Conservation (phyloP, 1,140 invertebrate genomes). For the Dufourea novaeangliae region DNA sequence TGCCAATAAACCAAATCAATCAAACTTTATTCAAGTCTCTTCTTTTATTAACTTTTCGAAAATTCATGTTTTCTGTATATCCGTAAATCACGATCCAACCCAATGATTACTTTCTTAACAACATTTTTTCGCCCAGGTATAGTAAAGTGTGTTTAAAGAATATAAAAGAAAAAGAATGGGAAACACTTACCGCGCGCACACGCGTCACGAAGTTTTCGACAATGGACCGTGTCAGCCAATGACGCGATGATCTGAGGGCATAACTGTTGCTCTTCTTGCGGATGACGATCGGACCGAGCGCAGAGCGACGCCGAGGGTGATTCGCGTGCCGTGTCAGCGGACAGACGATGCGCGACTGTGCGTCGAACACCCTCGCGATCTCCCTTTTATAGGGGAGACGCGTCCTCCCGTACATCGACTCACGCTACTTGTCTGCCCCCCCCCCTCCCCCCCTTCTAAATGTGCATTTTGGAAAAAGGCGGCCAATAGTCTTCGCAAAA, state of each 20-base stretch:
- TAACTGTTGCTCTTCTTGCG: slow-evolving; percentile 62
- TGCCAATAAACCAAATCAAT: too few species aligned
- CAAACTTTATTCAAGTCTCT: too few species aligned
- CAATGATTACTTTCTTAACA: too few species aligned
- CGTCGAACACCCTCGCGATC: slow-evolving; percentile 57
- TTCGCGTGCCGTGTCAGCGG: slow-evolving; percentile 52
- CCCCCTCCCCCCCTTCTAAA: slow-evolving; percentile 2
- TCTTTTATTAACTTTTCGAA: too few species aligned
- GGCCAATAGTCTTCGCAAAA: not conserved
- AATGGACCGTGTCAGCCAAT: slow-evolving; percentile 33
- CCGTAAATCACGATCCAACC: too few species aligned
- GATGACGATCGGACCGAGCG: slow-evolving; percentile 22
- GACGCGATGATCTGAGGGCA: slow-evolving; percentile 46
- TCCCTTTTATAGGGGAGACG: slow-evolving; percentile 69
- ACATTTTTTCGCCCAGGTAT: too few species aligned
- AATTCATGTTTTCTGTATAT: too few species aligned
- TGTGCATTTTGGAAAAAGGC: not conserved
- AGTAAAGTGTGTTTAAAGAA: too few species aligned
- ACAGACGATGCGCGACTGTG: slow-evolving; percentile 69
- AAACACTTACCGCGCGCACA: slow-evolving; percentile 59
- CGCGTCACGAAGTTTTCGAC: slow-evolving; percentile 52
- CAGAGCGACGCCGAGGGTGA: slow-evolving; percentile 32
- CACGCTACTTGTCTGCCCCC: too few species aligned
- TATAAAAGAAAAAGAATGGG: not conserved
- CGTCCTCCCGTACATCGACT: too few species aligned